phyloP scores from a whole-genome alignment of 2,113 vertebrate genomes.

The Gallinago undulata region DNA sequence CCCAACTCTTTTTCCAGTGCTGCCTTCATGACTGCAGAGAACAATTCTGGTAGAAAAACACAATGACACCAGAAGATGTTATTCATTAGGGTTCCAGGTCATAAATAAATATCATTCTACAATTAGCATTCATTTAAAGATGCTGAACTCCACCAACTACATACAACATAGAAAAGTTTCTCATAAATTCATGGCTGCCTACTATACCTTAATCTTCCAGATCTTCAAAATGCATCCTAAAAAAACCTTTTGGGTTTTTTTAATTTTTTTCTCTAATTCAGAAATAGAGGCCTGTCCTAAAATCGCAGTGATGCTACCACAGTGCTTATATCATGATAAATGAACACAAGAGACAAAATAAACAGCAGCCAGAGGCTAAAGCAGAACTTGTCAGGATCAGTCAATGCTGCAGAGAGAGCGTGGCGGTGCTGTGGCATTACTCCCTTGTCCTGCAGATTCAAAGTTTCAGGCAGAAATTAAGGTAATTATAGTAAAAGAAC shows the following conservation, averaged over 20 bases:
- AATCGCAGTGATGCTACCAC: neutral
- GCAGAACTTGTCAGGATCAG: neutral
- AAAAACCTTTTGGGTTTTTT: neutral
- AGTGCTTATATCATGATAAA: neutral
- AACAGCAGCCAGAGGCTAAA: neutral
- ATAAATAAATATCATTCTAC: neutral
- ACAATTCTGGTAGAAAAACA: neutral
- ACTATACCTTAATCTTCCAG: neutral
- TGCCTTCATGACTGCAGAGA: neutral
- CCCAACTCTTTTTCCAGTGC: neutral
- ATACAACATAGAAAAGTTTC: fast-evolving
- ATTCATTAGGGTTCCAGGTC: neutral
- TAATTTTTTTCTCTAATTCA: neutral
- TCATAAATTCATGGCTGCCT: neutral
- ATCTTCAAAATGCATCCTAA: neutral
- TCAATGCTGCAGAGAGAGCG: neutral
- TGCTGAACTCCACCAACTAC: neutral
- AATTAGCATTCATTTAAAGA: neutral
- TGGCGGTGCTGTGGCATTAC: neutral
- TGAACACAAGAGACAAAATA: neutral
- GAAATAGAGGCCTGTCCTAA: neutral
- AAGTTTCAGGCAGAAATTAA: neutral
- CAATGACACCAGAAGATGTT: neutral
- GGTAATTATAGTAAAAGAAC: neutral
- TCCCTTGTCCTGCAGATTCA: neutral